Evolutionary conservation across 2,797 vertebrate species (phyloP).

Genomic region (Sebastiscus tertius): DNA sequence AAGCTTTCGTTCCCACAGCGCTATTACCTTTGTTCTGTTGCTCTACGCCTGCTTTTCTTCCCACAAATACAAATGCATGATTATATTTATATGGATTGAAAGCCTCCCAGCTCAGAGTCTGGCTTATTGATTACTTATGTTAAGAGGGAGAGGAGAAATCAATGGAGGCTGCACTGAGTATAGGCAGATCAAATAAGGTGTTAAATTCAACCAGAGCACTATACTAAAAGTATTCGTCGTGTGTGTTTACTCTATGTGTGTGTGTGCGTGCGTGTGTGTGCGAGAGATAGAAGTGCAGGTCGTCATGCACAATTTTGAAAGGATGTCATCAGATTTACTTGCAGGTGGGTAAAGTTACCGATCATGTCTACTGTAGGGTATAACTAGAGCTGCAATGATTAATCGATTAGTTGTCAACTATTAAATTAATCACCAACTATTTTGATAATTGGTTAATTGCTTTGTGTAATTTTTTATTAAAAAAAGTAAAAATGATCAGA

Average conservation of each 20-base stretch:
- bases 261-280: too few species aligned
- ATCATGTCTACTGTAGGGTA: not conserved
- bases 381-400: too few species aligned
- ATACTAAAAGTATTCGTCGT: slow-evolving; percentile 23
- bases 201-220: slow-evolving; percentile 57
- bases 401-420: too few species aligned
- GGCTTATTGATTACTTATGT: slow-evolving; percentile 78
- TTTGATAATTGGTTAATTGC: too few species aligned
- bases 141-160: slow-evolving; percentile 69
- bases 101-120: slow-evolving; percentile 58
- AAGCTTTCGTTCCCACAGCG: slow-evolving; percentile 54
- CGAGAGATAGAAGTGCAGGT: not conserved
- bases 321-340: not conserved
- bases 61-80: slow-evolving; percentile 75
- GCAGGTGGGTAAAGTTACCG: not conserved
- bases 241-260: not conserved
- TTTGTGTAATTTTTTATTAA: too few species aligned
- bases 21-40: slow-evolving; percentile 60
- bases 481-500: too few species aligned
- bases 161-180: slow-evolving; percentile 57
- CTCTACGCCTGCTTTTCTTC: slow-evolving; percentile 59
- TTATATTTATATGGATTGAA: slow-evolving; percentile 81
- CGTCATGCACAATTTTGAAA: not conserved
- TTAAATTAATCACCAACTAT: too few species aligned
- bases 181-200: slow-evolving; percentile 67